Evolutionary conservation across 53 echinoderm and acorn worm species (phyloP).

Genomic region (Arbacia lixula): DNA sequence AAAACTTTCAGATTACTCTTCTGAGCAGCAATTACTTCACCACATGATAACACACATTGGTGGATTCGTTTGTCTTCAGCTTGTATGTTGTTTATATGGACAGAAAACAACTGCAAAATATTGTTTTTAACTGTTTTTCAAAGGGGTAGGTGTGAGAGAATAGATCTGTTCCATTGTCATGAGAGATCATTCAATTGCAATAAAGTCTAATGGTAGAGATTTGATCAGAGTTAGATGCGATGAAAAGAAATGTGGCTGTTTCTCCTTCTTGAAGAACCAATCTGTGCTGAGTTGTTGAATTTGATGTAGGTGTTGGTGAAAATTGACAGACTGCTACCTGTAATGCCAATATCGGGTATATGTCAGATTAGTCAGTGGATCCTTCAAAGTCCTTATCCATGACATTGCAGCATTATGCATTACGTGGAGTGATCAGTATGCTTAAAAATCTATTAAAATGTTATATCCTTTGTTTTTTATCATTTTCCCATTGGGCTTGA

Average conservation of each 20-base stretch:
- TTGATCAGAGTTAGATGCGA: background rate
- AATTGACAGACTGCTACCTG: too few relatives aligned
- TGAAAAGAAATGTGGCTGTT: background rate
- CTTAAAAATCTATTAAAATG: too few relatives aligned
- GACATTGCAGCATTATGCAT: too few relatives aligned
- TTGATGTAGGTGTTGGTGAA: too few relatives aligned
- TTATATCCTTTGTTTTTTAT: too few relatives aligned
- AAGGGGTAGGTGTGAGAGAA: background rate
- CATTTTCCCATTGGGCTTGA: too few relatives aligned
- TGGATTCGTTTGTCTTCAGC: constrained; percentile 1
- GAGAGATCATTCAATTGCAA: background rate
- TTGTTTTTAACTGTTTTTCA: background rate
- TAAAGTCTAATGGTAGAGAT: background rate
- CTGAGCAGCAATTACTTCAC: background rate
- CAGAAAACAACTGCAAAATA: background rate
- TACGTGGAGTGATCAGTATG: too few relatives aligned
- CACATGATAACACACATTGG: constrained; percentile 12
- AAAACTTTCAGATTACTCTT: background rate
- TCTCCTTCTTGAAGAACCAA: background rate
- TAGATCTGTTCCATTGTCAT: background rate
- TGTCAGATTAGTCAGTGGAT: too few relatives aligned
- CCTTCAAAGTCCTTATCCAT: too few relatives aligned
- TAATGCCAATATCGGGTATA: too few relatives aligned
- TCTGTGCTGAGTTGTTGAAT: too few relatives aligned
- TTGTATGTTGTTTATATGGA: background rate